Evolutionary conservation across 2,888 invertebrate species (phyloP), one percentile per base, ranked within the genome.

Genomic region (Pristionchus arcanus): DNA sequence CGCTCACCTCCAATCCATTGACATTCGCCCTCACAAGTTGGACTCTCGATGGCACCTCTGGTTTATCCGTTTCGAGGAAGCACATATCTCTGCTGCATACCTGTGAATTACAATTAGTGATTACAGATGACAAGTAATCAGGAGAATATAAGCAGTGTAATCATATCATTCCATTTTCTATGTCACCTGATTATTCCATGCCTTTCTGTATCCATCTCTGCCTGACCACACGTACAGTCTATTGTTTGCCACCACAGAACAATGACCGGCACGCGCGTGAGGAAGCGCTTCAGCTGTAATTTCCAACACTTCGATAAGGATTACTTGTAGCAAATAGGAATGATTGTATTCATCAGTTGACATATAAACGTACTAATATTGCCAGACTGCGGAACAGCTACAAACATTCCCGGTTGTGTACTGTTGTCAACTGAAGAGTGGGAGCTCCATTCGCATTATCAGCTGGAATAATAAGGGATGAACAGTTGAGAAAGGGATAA

Each of bases 201-300:
- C 98, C 97, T 99, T 99, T 92, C 99, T 97, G 96, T 99, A 99
- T 21, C 99, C 99, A 96, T 99, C 99, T 91, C 99, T 96, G 13
- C 99, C 99, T 59, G 98, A 98, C 99, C 99, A 99, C 91, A 99
- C 97, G 95, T 98, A 99, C n/a, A 99, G 96, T 90, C 99, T 96
- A 89, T 97, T 97, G 95, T 98, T 98, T 90, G 99, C 98, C 34
- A 98, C 97, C 34, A 98, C 98, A 55, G 99, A 97, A 95, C 98
- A 98, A 96, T 99, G 99, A 0, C 99, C 99, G 42, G 99, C 99
- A 92, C 99, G 96, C 21, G 99, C 98, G 92, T 98, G 96, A 0
- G 99, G 99, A 66, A 97, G 97, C 94, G 97, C 97, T 93, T 98
- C 98, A 0, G 49, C 81, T 85, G 83, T 11, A 86, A 66, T 66